These are phyloP conservation scores for Phyllostomus hastatus DNA, from an alignment of 2,113 vertebrate species.

Conservation along the genomic window DNA sequence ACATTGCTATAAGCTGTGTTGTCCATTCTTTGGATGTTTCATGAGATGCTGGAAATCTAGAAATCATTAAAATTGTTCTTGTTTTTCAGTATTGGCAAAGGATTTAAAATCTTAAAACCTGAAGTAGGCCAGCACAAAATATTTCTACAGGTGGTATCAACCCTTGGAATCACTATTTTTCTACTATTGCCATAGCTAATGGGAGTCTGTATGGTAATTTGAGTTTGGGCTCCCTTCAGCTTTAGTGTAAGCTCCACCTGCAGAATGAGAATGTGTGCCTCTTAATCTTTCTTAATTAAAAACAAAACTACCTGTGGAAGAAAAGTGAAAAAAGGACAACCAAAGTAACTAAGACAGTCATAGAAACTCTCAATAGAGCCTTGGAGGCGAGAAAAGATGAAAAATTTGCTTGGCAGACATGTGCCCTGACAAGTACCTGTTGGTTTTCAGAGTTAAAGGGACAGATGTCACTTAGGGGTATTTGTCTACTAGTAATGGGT, in stretches of 20 bases:
- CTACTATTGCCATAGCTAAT: neutral
- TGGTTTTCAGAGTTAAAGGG: neutral
- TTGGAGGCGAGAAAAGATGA: neutral
- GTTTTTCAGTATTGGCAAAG: neutral
- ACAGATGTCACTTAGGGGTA: neutral
- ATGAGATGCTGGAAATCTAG: neutral
- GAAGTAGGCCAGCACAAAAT: neutral
- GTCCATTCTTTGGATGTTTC: neutral
- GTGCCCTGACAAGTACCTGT: neutral
- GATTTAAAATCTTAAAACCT: neutral
- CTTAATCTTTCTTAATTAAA: neutral
- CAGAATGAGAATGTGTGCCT: neutral
- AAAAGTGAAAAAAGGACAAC: neutral
- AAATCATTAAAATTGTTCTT: neutral
- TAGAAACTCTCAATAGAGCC: neutral
- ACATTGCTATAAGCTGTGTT: neutral
- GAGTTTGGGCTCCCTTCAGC: neutral
- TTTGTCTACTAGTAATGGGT: neutral
- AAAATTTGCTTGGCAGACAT: neutral
- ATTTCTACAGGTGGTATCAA: neutral
- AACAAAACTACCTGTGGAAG: neutral
- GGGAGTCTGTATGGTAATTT: neutral
- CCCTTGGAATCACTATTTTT: neutral
- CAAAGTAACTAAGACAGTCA: neutral
- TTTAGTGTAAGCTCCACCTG: neutral